Conservation (phyloP, 2,888 invertebrate genomes). For the Rhopalosiphum nymphaeae region DNA sequence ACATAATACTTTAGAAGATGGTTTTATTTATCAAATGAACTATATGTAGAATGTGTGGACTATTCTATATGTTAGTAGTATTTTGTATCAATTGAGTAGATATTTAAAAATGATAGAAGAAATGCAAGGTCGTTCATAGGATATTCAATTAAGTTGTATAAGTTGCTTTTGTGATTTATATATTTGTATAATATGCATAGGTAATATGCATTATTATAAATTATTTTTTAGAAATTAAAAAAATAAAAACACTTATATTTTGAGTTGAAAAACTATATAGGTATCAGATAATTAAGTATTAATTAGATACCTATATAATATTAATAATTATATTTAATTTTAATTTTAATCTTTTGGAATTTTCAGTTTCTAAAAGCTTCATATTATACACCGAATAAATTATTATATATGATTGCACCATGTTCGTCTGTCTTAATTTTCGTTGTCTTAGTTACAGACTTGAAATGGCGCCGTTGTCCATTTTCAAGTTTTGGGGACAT, state of each 20-base stretch:
- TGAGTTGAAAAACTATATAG: neutral
- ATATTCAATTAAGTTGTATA: neutral
- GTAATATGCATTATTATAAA: neutral
- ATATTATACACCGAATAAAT: neutral
- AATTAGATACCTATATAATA: neutral
- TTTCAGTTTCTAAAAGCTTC: neutral
- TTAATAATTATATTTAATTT: neutral
- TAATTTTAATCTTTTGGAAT: neutral
- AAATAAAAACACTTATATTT: neutral
- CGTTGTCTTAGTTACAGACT: neutral
- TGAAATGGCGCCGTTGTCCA: neutral
- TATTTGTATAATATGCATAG: neutral
- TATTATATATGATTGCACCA: neutral
- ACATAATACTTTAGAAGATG: neutral
- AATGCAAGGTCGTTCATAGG: neutral
- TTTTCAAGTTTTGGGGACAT: conserved; percentile 1
- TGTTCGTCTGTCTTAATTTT: neutral
- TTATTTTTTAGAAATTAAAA: neutral
- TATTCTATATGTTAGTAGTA: neutral
- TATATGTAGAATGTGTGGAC: neutral
- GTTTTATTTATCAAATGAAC: neutral
- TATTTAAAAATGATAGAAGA: neutral
- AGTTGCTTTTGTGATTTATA: neutral
- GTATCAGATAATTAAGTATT: neutral
- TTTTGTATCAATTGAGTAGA: neutral